These are phyloP conservation scores for Chelidonichthys spinosus DNA, from an alignment of 2,797 vertebrate genomes.

Conservation along the genomic window DNA sequence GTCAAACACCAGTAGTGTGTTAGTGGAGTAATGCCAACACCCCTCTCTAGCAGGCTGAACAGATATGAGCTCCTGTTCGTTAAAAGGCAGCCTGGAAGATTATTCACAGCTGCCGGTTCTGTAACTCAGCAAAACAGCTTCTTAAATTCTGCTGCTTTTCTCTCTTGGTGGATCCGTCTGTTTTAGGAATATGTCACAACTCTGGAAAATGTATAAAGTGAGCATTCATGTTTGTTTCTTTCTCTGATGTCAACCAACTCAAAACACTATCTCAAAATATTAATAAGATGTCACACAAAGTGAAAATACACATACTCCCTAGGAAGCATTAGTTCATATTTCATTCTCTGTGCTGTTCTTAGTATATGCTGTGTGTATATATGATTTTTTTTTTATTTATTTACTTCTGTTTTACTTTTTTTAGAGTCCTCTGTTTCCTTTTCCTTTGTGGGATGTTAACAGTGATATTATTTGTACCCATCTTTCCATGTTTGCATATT, in stretches of 20 bases:
- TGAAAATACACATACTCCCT: not conserved
- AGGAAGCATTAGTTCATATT: not conserved
- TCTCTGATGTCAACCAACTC: not conserved
- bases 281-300: not conserved
- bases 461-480: not conserved
- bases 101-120: not conserved
- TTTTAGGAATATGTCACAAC: not conserved
- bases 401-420: not conserved
- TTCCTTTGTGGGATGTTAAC: not conserved
- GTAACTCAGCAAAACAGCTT: no score
- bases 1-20: slow-evolving; percentile 24
- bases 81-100: not conserved
- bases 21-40: slow-evolving; percentile 12
- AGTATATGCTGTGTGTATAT: no score
- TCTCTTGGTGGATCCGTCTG: not conserved
- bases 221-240: not conserved
- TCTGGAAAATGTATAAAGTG: not conserved
- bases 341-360: not conserved
- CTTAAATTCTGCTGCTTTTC: not conserved
- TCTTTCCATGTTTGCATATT: not conserved
- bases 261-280: not conserved
- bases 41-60: not conserved
- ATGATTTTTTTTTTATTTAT: no score
- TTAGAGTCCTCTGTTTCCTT: no score
- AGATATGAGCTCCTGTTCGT: slow-evolving; percentile 25